phyloP scores from a whole-genome alignment of 2,888 invertebrate species.

The Cataglyphis albicans region DNA sequence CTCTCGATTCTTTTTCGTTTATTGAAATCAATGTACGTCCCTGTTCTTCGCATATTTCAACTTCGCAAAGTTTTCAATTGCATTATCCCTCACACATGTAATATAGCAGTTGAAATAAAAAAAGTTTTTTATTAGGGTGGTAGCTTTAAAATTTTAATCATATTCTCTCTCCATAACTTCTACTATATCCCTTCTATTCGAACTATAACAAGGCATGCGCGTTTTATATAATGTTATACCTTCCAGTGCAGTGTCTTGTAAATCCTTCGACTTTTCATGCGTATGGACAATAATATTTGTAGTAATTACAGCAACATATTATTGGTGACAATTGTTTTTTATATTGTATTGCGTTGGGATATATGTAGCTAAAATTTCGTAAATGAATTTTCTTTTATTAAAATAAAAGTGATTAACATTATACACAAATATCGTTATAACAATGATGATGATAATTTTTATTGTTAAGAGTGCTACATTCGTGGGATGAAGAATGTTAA shows the following conservation, averaged over 20 bases:
- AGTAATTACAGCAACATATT: background rate
- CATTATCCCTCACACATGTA: too few relatives aligned
- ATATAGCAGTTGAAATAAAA: background rate
- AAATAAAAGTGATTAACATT: background rate
- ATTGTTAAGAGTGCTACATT: background rate
- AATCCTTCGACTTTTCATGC: background rate
- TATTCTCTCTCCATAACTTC: background rate
- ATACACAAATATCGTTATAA: background rate
- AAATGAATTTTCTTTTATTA: background rate
- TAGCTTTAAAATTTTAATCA: background rate
- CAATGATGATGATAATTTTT: background rate
- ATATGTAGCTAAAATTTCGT: background rate
- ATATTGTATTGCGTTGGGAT: too few relatives aligned
- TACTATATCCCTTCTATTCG: background rate
- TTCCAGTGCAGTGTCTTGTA: background rate
- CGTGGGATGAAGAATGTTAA: too few relatives aligned
- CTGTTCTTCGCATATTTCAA: background rate
- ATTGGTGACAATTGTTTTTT: too few relatives aligned
- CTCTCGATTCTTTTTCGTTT: background rate
- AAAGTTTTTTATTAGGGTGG: background rate
- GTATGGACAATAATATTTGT: background rate
- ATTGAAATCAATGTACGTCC: background rate
- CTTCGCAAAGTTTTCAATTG: background rate
- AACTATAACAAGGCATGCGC: background rate
- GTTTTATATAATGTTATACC: background rate